Evolutionary conservation across 1,140 invertebrate species (phyloP), one percentile per base, ranked within the genome.

Genomic region (Subanguina moxae): DNA sequence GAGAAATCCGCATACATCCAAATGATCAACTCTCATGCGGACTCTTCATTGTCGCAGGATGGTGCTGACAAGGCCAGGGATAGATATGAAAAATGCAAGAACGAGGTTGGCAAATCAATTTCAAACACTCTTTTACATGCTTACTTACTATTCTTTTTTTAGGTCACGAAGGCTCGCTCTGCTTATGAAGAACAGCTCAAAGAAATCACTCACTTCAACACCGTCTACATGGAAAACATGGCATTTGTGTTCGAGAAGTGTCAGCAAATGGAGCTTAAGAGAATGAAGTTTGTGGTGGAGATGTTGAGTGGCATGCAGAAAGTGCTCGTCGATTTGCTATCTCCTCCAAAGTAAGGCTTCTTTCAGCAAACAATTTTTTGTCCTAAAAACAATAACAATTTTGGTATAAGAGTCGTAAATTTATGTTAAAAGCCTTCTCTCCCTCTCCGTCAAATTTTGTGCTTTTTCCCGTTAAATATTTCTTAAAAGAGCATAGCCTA

Each of bases 241-340:
- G 64, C 75, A 9, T 83, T 76, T 64, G 81, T 83, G 8, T 81
- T 81, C 42, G 80, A 83, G 48, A 80, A 83, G 65, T 81, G 79
- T 52, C 79, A 81, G 61, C 66, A 76, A 48, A 76, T 68, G 70
- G 79, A 81, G 57, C 58, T 74, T 57, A 82, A 81, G 23, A 58
- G 79, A 52, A 71, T 77, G 57, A 75, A 72, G 52, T 81, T 81
- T 46, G 58, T 74, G 21, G 57, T 82, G 13, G 81, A 82, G 61
- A 82, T 81, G 70, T 62, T 83, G 27, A 45, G 57, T 0, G 72
- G 79, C 11, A 65, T 82, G 28, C 71, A 82, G 25, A 72, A 70
- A 27, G 67, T 80, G 17, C 62, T 77, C 9, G 69, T 63, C 5
- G 82, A 82, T 23, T 46, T 81, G 13, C 43, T 61, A 46, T 64